Evolutionary conservation across 2,113 vertebrate genomes (phyloP).

Genomic region (Lucifuga dentata): DNA sequence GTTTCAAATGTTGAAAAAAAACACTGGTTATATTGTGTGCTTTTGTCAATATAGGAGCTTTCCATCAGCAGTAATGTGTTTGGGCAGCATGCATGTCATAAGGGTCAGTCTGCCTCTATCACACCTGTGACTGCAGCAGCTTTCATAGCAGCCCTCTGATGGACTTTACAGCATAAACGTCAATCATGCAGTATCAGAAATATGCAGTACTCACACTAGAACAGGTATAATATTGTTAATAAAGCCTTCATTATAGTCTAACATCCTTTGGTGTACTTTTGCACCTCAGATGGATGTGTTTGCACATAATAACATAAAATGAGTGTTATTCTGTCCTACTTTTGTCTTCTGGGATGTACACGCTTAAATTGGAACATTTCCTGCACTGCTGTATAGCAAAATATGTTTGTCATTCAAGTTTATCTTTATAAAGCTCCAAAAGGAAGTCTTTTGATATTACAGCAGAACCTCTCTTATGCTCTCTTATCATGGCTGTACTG

Average conservation of each 20-base stretch:
- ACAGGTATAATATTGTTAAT: slow-evolving; percentile 4
- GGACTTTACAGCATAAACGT: slow-evolving; percentile 14
- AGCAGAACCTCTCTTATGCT: background rate
- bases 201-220: background rate
- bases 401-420: background rate
- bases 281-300: background rate
- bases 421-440: background rate
- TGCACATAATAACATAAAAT: background rate
- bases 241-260: background rate
- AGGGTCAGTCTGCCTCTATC: slow-evolving; percentile 43
- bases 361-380: too few species aligned
- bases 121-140: slow-evolving; percentile 69
- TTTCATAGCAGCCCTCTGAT: slow-evolving; percentile 42
- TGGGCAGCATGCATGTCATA: slow-evolving; percentile 46
- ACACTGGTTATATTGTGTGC: too few species aligned
- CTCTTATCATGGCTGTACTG: background rate
- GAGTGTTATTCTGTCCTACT: background rate
- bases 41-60: background rate
- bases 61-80: slow-evolving; percentile 51
- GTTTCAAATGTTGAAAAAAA: too few species aligned
- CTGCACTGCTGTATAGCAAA: background rate
- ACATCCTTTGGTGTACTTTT: background rate
- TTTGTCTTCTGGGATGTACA: background rate
- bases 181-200: slow-evolving; percentile 26
- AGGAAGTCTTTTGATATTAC: background rate